Percentiles rank a stretch among this genome's conserved stretches.
These are phyloP conservation scores for Strix uralensis DNA, from an alignment of 2,113 vertebrate species.

Conservation along the genomic window DNA sequence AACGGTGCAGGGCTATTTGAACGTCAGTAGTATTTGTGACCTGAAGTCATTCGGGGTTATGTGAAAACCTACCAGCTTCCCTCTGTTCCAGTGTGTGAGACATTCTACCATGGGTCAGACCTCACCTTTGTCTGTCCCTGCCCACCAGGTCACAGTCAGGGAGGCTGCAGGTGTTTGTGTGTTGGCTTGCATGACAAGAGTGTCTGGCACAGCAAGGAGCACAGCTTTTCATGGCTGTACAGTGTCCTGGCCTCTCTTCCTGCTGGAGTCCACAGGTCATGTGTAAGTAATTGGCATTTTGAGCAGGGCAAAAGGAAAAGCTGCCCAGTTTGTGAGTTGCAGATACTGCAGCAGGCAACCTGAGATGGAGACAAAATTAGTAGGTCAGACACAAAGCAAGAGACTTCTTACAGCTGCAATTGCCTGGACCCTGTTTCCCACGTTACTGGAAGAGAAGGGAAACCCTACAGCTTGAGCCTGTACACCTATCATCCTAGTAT, in stretches of 20 bases:
- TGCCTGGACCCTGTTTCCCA: not conserved
- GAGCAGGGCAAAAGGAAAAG: not conserved
- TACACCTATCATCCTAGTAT: not conserved
- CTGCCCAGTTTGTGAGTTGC: not conserved
- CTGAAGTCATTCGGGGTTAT: not conserved
- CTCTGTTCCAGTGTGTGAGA: not conserved
- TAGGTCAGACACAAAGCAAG: not conserved
- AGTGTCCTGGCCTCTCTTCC: not conserved
- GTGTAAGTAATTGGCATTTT: not conserved
- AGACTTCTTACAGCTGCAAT: not conserved
- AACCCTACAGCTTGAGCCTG: not conserved
- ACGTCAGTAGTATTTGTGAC: not conserved
- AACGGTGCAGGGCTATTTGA: not conserved
- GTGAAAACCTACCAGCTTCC: not conserved
- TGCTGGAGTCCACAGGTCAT: not conserved
- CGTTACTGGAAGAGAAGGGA: not conserved
- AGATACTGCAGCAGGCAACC: not conserved
- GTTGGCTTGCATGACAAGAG: accelerated
- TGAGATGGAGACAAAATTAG: not conserved
- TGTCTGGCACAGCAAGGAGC: not conserved
- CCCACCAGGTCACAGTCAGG: too few species aligned
- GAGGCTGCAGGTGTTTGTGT: not conserved
- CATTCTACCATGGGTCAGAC: not conserved
- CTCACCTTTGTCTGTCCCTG: not conserved
- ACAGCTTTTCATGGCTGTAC: not conserved